Evolutionary conservation across 2,113 vertebrate species (phyloP).

Genomic region (Noturus placidus): DNA sequence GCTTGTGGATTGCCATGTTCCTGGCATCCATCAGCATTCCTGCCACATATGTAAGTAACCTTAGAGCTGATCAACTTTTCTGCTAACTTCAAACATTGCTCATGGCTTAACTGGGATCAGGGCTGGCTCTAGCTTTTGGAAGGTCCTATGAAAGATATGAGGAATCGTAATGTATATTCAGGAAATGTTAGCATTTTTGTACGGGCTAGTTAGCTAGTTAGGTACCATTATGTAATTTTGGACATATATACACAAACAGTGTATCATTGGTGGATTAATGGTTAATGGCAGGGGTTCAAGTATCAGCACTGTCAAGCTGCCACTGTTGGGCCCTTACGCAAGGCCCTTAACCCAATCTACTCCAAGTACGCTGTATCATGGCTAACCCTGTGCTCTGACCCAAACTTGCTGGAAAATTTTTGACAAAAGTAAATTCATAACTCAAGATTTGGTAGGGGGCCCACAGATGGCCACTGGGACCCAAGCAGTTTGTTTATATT

Average conservation of each 20-base stretch:
- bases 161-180: not conserved
- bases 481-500: not conserved
- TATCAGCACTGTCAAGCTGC: not conserved
- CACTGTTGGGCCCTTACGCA: not conserved
- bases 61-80: not conserved
- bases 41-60: constrained; percentile 78
- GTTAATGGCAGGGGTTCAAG: not conserved
- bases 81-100: not conserved
- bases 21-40: constrained; percentile 74
- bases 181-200: not conserved
- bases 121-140: not conserved
- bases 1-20: constrained; percentile 77
- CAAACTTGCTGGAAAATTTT: not conserved
- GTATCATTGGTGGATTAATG: not conserved
- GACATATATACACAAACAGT: not conserved
- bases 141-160: not conserved
- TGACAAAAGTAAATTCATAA: not conserved
- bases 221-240: not conserved
- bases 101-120: not conserved
- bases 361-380: not conserved
- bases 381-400: not conserved
- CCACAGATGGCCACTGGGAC: not conserved
- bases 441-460: not conserved
- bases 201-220: not conserved
- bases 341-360: not conserved